Percentiles rank a stretch among this genome's conserved stretches.
Evolutionary conservation across 2,888 invertebrate species (phyloP).

Genomic region (Nemapogon koenigi): DNA sequence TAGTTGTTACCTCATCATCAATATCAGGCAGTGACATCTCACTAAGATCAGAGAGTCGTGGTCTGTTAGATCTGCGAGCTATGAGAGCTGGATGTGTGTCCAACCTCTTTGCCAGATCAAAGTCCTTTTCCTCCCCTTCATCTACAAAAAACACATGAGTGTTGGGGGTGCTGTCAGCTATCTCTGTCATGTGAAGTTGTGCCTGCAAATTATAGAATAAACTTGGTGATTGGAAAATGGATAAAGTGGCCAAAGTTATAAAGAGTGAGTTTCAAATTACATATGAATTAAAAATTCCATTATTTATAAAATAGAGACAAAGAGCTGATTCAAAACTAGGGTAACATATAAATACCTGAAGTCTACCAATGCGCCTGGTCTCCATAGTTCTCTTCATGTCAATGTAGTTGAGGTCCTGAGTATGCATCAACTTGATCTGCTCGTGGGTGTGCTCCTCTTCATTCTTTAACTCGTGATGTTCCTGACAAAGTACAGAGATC

Average conservation of each 20-base stretch:
- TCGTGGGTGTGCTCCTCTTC: constrained; percentile 79
- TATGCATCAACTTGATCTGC: constrained; percentile 87
- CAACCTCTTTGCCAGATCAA: constrained; percentile 73
- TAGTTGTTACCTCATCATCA: constrained; percentile 53
- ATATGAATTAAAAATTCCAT: no score
- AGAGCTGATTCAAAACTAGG: no score
- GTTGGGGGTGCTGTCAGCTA: constrained; percentile 71
- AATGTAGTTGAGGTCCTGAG: constrained; percentile 91
- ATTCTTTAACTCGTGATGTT: constrained; percentile 72
- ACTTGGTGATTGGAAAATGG: no score
- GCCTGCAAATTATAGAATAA: no score
- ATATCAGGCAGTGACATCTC: constrained; percentile 66
- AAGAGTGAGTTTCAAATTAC: no score
- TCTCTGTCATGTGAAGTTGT: constrained; percentile 82
- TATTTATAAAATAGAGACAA: no score
- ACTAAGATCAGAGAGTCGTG: constrained; percentile 64
- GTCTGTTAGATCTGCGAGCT: constrained; percentile 72
- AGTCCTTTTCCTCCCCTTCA: constrained; percentile 63
- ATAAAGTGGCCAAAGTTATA: no score
- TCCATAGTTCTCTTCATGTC: constrained; percentile 86
- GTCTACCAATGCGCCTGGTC: constrained; percentile 67
- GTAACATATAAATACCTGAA: no score
- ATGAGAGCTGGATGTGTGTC: constrained; percentile 79
- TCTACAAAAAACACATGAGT: constrained; percentile 84
- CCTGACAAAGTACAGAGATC: no score